Evolutionary conservation across 2,797 vertebrate genomes (phyloP).

Genomic region (Bradypodion pumilum): DNA sequence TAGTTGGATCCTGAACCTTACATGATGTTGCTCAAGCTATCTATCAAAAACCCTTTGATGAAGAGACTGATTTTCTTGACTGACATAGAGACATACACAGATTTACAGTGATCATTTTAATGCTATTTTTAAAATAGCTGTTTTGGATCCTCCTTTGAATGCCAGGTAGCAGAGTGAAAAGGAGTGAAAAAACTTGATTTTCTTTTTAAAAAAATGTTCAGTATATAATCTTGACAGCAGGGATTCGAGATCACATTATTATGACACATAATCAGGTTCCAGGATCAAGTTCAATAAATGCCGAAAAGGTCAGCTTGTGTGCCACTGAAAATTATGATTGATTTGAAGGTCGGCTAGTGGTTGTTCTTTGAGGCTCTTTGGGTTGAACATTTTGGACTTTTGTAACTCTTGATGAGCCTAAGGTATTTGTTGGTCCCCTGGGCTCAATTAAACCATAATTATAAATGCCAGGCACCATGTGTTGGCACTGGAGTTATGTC

Average conservation of each 20-base stretch:
- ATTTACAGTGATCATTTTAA: too few relatives aligned
- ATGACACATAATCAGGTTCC: slow-evolving; percentile 16
- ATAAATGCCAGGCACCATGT: slow-evolving; percentile 3
- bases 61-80: not conserved
- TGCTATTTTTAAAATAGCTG: not conserved
- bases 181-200: not conserved
- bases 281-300: not conserved
- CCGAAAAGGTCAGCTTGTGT: slow-evolving; percentile 2
- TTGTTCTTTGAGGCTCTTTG: slow-evolving; percentile 9
- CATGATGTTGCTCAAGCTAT: not conserved
- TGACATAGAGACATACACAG: not conserved
- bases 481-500: not conserved
- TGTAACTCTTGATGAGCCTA: not conserved
- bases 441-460: not conserved
- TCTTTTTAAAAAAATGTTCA: not conserved
- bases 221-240: slow-evolving; percentile 1
- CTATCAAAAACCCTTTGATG: not conserved
- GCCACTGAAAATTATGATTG: slow-evolving; percentile 7
- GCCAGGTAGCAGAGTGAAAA: not conserved
- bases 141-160: not conserved
- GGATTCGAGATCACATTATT: slow-evolving; percentile 16
- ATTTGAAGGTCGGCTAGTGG: slow-evolving; percentile 15
- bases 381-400: not conserved
- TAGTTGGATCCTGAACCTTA: not conserved
- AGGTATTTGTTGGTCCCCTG: not conserved